Evolutionary conservation across 2,797 vertebrate genomes (phyloP).

Genomic region (Arremon brunneinucha): DNA sequence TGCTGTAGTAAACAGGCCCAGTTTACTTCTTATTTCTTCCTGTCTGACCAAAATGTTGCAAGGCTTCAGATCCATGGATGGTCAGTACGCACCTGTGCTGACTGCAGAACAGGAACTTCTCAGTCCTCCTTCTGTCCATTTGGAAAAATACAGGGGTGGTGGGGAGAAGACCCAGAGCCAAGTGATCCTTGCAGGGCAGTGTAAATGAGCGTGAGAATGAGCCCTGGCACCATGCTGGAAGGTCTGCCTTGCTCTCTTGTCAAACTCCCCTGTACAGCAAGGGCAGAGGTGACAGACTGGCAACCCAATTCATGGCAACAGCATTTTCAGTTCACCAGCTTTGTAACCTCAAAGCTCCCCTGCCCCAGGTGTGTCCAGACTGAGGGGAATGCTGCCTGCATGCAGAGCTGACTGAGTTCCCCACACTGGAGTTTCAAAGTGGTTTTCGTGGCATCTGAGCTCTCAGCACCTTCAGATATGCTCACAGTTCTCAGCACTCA

Average conservation of each 20-base stretch:
- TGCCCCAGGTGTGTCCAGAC: no score
- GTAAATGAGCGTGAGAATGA: background rate
- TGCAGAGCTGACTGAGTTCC: background rate
- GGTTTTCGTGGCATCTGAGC: rapidly evolving
- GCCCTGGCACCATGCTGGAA: background rate
- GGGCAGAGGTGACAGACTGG: background rate
- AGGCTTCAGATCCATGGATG: background rate
- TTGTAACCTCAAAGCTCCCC: background rate
- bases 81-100: background rate
- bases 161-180: background rate
- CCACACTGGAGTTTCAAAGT: background rate
- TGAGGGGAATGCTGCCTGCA: background rate
- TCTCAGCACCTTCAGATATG: background rate
- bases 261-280: background rate
- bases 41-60: background rate
- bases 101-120: background rate
- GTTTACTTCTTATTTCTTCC: background rate
- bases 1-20: background rate
- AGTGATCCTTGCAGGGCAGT: background rate
- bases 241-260: background rate
- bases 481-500: background rate
- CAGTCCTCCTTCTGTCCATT: background rate
- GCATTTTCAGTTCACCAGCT: background rate
- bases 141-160: background rate
- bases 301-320: rapidly evolving